phyloP scores from a whole-genome alignment of 2,113 vertebrate genomes.

The Microcebus lehilahytsara region DNA sequence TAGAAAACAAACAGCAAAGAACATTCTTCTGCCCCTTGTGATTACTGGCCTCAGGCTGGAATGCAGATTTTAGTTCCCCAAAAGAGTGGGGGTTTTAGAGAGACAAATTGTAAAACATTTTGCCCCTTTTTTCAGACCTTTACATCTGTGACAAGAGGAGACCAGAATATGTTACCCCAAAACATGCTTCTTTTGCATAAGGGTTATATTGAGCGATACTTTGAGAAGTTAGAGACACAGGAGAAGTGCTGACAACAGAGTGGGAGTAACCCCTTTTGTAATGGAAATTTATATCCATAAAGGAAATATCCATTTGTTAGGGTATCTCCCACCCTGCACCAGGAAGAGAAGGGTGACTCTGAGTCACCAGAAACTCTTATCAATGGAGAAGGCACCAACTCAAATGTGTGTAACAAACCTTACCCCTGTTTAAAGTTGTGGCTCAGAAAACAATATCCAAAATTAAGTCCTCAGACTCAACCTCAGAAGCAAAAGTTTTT shows the following conservation, averaged over 20 bases:
- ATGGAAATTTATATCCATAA: not conserved
- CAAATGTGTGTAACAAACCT: accelerated
- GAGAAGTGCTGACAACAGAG: not conserved
- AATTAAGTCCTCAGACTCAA: too few species aligned
- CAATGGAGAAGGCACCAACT: not conserved
- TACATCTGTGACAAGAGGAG: not conserved
- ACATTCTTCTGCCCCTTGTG: too few species aligned
- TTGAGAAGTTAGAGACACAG: not conserved
- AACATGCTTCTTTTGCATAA: not conserved
- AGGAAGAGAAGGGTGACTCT: not conserved
- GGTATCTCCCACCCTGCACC: accelerated
- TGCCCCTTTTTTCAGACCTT: too few species aligned
- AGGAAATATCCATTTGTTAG: not conserved
- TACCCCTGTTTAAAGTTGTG: not conserved
- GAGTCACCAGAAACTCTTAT: not conserved
- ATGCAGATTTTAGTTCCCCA: too few species aligned
- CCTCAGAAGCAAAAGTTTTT: too few species aligned
- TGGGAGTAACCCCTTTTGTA: accelerated
- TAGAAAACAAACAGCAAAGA: too few species aligned
- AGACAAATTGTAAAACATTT: too few species aligned
- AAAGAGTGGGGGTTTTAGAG: too few species aligned
- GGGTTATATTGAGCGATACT: not conserved
- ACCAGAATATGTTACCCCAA: not conserved
- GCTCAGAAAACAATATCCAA: too few species aligned
- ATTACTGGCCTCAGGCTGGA: too few species aligned